Evolutionary conservation across 2,797 vertebrate species (phyloP).

Genomic region (Malacoraja senta): DNA sequence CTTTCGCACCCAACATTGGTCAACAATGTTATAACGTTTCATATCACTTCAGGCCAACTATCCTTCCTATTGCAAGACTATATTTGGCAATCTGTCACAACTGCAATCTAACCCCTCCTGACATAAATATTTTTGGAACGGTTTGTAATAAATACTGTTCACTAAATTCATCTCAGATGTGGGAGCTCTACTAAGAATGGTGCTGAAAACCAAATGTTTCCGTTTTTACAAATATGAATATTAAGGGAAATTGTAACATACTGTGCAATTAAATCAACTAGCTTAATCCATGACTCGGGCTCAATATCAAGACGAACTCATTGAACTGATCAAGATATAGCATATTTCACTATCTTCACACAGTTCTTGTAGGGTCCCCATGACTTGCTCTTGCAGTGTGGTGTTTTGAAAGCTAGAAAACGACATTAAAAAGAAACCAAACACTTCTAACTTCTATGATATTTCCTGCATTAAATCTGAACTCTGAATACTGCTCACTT

Average conservation of each 20-base stretch:
- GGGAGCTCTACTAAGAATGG: not conserved
- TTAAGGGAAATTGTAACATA: not conserved
- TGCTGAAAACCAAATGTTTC: not conserved
- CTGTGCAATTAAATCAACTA: constrained; percentile 14
- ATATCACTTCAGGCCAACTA: constrained; percentile 6
- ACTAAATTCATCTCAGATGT: constrained; percentile 29
- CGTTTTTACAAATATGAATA: not conserved
- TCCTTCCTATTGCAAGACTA: not conserved
- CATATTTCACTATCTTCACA: not conserved
- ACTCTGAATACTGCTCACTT: not conserved
- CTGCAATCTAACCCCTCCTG: not conserved
- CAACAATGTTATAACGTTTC: not conserved
- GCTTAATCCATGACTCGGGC: not conserved
- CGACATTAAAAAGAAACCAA: constrained; percentile 20
- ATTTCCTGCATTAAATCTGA: not conserved
- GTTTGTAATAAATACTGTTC: not conserved
- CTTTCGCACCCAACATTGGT: not conserved
- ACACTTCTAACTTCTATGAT: not conserved
- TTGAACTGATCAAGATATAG: not conserved
- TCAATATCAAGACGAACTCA: not conserved
- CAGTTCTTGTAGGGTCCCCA: not conserved
- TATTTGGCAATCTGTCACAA: not conserved
- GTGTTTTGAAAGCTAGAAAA: not conserved
- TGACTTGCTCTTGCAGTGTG: not conserved
- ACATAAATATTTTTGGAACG: not conserved